These are phyloP conservation scores for Zootermopsis nevadensis DNA, from an alignment of 2,888 invertebrate genomes.

Conservation along the genomic window DNA sequence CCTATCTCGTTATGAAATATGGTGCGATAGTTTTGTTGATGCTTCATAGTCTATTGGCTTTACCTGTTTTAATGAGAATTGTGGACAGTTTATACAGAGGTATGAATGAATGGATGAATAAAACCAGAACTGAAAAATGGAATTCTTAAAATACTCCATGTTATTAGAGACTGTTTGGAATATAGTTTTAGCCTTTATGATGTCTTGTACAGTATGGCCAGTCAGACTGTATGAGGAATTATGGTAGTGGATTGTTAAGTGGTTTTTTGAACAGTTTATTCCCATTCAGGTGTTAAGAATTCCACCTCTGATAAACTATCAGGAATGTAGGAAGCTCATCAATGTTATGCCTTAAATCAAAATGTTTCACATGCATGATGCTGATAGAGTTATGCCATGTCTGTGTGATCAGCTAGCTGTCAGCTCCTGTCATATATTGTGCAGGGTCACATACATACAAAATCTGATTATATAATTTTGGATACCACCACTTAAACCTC, in stretches of 20 bases:
- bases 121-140: not conserved
- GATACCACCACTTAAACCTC: not conserved
- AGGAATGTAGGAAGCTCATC: conserved; percentile 24
- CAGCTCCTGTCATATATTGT: not conserved
- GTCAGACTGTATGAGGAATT: no score
- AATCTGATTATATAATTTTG: no score
- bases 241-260: no score
- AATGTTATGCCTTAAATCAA: conserved; percentile 30
- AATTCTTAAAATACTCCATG: not conserved
- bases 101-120: not conserved
- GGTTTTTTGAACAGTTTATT: no score
- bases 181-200: no score
- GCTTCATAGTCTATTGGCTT: not conserved
- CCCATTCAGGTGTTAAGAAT: conserved; percentile 8
- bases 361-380: conserved; percentile 12
- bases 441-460: not conserved
- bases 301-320: conserved; percentile 9
- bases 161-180: not conserved
- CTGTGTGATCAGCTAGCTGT: conserved; percentile 1
- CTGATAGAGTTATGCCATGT: not conserved
- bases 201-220: no score
- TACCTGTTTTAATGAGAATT: not conserved
- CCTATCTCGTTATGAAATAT: no score
- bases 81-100: not conserved
- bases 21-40: not conserved